Base-by-base conservation (phyloP, 2,888 invertebrate genomes). In the Galeopsomyia nigrocyanea region DNA sequence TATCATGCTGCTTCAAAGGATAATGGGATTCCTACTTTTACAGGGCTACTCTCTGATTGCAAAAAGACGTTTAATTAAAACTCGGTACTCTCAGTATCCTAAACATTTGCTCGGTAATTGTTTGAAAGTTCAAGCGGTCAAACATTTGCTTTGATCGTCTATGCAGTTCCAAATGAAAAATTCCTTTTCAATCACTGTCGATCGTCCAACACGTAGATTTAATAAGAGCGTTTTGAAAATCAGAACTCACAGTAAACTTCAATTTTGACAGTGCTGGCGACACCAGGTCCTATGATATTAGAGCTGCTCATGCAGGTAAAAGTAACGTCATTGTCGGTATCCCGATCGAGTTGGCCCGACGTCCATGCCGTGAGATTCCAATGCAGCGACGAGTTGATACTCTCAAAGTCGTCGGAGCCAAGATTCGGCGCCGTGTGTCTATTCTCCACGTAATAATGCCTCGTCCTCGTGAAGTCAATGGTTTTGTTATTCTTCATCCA, bases 331-430 rank as follows among this genome's bases (percentile, higher is more conserved):
- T 93, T 93, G 87, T 95, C 94, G 9, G 90, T 90, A 63, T 91
- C 88, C 68, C 94, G 91, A 82, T 95, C 94, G 78, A 96, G 89
- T 80, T 91, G 91, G 65, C 92, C 90, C 53, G 91, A 91, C 0
- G 95, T 92, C 94, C 96, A 95, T 60, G 92, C 92, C 1, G 92
- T 90, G 90, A 96, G 92, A 88, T 96, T 96, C 93, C 95, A 96
- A 80, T 93, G 90, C 89, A 97, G 88, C 73, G 93, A 94, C n/a
- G 95, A 95, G 80, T 93, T 91, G 49, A 95, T 92, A 50, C 96
- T 95, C 86, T 96, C 94, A 81, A 96, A 96, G 84, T 96, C 95
- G 80, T 95, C 95, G 67, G 92, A 93, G 67, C 92, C 91, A 17
- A 91, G 90, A 80, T 95, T 93, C 0, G 95, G 92, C 5, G 91